A percentile compares a stretch with the other conserved stretches of the same genome.
Conservation (phyloP, 2,888 invertebrate species). For the Rhingia campestris region DNA sequence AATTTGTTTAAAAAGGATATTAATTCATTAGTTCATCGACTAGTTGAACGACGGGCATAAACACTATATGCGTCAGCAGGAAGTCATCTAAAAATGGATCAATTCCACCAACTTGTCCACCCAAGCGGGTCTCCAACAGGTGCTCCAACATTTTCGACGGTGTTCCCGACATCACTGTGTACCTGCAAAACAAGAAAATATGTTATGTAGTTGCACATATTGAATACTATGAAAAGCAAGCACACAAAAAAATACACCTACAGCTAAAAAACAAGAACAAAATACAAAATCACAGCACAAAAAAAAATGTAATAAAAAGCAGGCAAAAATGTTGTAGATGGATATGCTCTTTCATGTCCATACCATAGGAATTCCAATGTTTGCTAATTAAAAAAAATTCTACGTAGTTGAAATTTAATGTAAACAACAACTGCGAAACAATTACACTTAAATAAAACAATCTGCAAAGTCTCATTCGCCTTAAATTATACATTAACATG, state of each 20-base stretch:
- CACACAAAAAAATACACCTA: not conserved
- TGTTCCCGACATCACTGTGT: conserved; percentile 93
- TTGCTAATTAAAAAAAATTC: not conserved
- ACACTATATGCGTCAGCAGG: conserved; percentile 91
- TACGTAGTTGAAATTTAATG: not conserved
- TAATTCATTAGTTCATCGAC: conserved; percentile 89
- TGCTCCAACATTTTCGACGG: conserved; percentile 94
- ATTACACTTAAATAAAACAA: conserved; percentile 11
- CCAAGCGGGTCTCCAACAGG: conserved; percentile 90
- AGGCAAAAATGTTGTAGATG: not conserved
- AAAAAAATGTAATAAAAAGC: conserved; percentile 8
- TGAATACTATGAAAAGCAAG: not conserved
- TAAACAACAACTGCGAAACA: not conserved
- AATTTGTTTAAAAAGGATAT: conserved; percentile 86
- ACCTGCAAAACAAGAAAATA: conserved; percentile 83
- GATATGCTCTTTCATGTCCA: not conserved
- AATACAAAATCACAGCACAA: conserved; percentile 9
- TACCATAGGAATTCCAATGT: not conserved
- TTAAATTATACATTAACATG: conserved; percentile 13
- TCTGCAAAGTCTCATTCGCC: conserved; percentile 20
- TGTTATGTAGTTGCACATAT: not conserved
- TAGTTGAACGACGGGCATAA: conserved; percentile 90
- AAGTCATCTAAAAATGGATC: conserved; percentile 93
- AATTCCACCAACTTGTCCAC: conserved; percentile 85
- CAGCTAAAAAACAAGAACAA: not conserved